These are phyloP conservation scores for Nanger granti DNA, from an alignment of 2,113 vertebrate species.

Conservation along the genomic window DNA sequence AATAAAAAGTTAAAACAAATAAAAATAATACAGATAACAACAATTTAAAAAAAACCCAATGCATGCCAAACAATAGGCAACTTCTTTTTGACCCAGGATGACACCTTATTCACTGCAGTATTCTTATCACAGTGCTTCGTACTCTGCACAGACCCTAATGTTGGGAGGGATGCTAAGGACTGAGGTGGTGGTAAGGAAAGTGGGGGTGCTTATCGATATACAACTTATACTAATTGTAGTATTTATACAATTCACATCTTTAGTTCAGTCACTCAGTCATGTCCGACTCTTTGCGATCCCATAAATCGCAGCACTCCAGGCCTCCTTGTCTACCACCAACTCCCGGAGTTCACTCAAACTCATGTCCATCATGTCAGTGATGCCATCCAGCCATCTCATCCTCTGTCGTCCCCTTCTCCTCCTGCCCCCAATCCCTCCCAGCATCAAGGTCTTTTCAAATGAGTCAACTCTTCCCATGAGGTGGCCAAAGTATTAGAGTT, in stretches of 20 bases:
- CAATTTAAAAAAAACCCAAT: not conserved
- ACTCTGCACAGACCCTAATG: not conserved
- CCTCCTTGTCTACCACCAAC: no score
- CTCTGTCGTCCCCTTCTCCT: no score
- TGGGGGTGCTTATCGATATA: not conserved
- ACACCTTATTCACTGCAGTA: not conserved
- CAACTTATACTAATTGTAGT: not conserved
- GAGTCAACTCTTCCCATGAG: no score
- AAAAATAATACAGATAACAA: not conserved
- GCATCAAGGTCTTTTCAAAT: no score
- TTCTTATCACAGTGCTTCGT: not conserved
- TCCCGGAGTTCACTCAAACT: no score
- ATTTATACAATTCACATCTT: not conserved
- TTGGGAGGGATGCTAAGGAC: not conserved
- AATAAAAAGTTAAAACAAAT: not conserved
- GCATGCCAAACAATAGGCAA: not conserved
- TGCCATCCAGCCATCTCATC: no score
- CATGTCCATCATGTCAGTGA: no score
- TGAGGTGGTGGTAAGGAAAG: not conserved
- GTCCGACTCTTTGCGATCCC: rapidly evolving
- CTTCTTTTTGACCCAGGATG: not conserved
- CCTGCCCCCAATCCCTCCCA: no score
- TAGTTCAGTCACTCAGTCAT: no score
- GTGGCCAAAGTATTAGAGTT: no score
- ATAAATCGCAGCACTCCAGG: no score